Evolutionary conservation across 2,113 vertebrate genomes (phyloP).

Genomic region (Antigone vipio): DNA sequence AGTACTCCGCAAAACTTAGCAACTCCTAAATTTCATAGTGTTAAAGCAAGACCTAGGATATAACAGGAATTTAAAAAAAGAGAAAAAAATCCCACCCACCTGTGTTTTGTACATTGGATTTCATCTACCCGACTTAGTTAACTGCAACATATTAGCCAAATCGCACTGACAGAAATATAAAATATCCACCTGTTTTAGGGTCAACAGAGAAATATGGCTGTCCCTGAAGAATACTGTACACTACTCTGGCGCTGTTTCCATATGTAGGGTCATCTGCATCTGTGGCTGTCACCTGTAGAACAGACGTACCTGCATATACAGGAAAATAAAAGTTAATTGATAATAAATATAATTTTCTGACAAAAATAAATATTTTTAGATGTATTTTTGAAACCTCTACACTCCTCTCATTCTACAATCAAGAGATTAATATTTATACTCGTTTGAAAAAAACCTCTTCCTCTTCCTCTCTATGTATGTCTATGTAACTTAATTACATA

Average conservation of each 20-base stretch:
- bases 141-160: background rate
- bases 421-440: background rate
- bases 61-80: background rate
- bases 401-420: background rate
- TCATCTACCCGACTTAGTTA: background rate
- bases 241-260: conserved; percentile 93
- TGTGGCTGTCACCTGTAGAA: conserved; percentile 92
- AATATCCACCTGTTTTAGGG: conserved; percentile 88
- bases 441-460: background rate
- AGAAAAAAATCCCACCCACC: background rate
- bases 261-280: conserved; percentile 96
- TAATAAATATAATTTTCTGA: background rate
- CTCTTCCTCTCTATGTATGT: background rate
- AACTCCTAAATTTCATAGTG: background rate
- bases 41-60: background rate
- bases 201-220: conserved; percentile 98
- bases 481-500: background rate
- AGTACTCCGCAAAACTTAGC: background rate
- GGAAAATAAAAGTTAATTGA: conserved; percentile 50
- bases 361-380: background rate
- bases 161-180: background rate
- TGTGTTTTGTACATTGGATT: background rate
- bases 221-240: conserved; percentile 96
- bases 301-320: conserved; percentile 85
- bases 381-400: background rate